Percentiles rank a stretch among this genome's conserved stretches.
These are phyloP conservation scores for Leucozona laternaria DNA, from an alignment of 2,888 invertebrate species.

Conservation along the genomic window DNA sequence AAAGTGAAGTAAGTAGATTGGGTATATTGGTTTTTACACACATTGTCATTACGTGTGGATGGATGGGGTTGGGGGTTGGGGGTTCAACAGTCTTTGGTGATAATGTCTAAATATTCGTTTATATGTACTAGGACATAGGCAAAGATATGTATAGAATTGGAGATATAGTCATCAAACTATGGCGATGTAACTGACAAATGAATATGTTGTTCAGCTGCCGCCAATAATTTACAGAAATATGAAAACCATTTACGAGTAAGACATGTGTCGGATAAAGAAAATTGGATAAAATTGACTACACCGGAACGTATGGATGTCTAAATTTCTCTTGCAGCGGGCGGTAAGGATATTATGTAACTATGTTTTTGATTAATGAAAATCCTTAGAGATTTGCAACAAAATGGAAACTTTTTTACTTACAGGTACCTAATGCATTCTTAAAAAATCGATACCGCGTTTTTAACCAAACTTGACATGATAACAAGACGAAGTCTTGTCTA, in stretches of 20 bases:
- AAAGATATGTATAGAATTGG: neutral
- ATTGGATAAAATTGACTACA: conserved; percentile 49
- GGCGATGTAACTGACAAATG: conserved; percentile 56
- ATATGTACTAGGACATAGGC: neutral
- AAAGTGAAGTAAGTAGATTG: conserved; percentile 26
- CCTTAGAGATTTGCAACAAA: neutral
- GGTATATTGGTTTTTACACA: conserved; percentile 59
- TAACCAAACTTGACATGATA: no score
- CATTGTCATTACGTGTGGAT: conserved; percentile 31
- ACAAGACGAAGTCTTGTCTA: no score
- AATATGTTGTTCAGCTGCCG: conserved; percentile 72
- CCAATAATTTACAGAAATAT: conserved; percentile 69
- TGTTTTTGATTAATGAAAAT: neutral
- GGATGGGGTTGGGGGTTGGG: conserved; percentile 26
- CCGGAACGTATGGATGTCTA: neutral
- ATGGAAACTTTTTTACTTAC: neutral
- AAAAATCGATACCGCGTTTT: no score
- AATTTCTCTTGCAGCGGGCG: neutral
- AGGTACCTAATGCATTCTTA: no score
- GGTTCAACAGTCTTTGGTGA: conserved; percentile 43
- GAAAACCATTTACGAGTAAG: conserved; percentile 71
- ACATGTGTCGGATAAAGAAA: conserved; percentile 70
- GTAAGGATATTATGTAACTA: neutral
- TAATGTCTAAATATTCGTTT: conserved; percentile 71
- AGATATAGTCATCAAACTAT: conserved; percentile 13